Evolutionary conservation across 2,113 vertebrate species (phyloP).

Genomic region (Thoracochromis brauschi): DNA sequence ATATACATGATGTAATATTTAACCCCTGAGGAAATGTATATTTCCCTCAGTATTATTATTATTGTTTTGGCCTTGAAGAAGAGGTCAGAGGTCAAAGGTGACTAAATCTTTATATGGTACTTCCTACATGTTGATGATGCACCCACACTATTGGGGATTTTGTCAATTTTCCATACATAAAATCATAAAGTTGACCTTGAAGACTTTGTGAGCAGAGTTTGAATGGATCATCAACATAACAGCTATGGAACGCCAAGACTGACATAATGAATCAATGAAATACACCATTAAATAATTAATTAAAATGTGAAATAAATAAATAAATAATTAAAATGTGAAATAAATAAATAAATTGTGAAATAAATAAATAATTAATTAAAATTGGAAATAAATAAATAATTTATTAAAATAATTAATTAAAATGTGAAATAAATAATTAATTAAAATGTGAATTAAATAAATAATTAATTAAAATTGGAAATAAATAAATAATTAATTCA

Average conservation of each 20-base stretch:
- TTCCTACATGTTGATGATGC: background rate
- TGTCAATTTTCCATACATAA: background rate
- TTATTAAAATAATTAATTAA: background rate
- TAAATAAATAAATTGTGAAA: rapidly evolving
- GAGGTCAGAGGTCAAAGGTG: background rate
- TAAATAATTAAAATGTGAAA: background rate
- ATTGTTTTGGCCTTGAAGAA: background rate
- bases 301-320: too few relatives aligned
- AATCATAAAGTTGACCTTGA: rapidly evolving
- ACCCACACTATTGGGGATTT: background rate
- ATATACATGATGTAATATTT: background rate
- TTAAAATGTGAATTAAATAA: rapidly evolving
- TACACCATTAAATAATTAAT: background rate
- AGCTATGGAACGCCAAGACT: background rate
- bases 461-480: too few relatives aligned
- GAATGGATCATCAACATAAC: background rate
- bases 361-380: too few relatives aligned
- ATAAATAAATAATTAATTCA: background rate
- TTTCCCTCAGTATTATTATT: background rate
- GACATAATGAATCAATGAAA: background rate
- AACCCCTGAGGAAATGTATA: background rate
- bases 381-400: rapidly evolving
- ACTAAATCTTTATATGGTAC: background rate
- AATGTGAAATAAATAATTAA: too few relatives aligned
- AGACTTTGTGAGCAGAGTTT: background rate